Evolutionary conservation across 2,113 vertebrate species (phyloP).

Genomic region (Alouatta palliata): DNA sequence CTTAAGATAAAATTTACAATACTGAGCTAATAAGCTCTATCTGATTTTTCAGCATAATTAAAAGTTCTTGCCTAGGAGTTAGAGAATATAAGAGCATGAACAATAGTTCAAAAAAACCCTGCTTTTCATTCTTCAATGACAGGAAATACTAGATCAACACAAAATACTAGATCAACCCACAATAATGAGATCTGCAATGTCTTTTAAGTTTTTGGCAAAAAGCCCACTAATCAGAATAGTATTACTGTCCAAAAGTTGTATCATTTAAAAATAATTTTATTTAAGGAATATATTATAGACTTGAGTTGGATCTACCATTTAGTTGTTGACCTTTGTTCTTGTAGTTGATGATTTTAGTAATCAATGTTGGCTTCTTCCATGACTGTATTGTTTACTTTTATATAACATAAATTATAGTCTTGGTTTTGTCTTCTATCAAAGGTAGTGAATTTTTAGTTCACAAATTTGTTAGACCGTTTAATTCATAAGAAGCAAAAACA

Average conservation of each 20-base stretch:
- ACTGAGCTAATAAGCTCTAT: neutral
- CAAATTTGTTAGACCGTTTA: conserved; percentile 43
- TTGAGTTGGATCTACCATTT: neutral
- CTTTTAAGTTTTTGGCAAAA: neutral
- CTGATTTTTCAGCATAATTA: neutral
- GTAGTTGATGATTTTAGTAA: neutral
- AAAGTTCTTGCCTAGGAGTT: neutral
- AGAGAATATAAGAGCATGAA: neutral
- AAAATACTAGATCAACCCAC: neutral
- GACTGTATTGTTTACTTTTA: conserved; percentile 9
- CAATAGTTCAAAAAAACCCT: neutral
- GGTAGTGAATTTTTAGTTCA: conserved; percentile 51
- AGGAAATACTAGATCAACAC: neutral
- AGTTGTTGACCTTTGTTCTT: conserved; percentile 30
- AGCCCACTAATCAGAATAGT: neutral
- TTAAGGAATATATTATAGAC: neutral
- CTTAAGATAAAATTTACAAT: neutral
- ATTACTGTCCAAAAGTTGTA: neutral
- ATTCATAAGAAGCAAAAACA: conserved; percentile 49
- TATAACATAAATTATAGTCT: conserved; percentile 42
- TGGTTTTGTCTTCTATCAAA: conserved; percentile 68
- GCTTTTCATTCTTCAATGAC: neutral
- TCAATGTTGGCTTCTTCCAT: neutral
- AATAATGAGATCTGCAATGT: neutral
- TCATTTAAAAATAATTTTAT: neutral